Evolutionary conservation across 2,888 invertebrate genomes (phyloP).

Genomic region (Arctia plantaginis): DNA sequence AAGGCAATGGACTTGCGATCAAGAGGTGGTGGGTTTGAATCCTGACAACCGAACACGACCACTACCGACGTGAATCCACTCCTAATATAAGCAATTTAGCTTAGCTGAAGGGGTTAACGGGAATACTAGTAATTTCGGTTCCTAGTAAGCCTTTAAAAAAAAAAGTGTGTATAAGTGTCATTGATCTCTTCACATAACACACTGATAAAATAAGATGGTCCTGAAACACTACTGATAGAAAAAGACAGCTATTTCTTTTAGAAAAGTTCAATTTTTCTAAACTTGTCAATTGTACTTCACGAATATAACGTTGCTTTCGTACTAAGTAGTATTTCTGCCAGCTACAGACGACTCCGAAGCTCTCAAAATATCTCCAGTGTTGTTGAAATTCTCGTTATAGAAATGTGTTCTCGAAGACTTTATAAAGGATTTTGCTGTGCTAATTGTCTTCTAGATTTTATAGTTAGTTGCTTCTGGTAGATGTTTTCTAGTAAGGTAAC

Average conservation of each 20-base stretch:
- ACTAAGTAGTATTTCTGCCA: not conserved
- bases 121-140: too few species aligned
- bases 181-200: not conserved
- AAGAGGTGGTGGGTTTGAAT: too few species aligned
- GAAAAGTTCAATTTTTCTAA: not conserved
- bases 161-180: too few species aligned
- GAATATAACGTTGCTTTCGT: not conserved
- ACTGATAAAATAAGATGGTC: not conserved
- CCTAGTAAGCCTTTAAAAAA: too few species aligned
- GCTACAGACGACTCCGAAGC: slow-evolving; percentile 22
- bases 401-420: not conserved
- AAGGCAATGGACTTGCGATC: too few species aligned
- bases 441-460: slow-evolving; percentile 15
- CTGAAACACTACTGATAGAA: not conserved
- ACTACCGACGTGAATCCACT: too few species aligned
- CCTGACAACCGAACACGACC: too few species aligned
- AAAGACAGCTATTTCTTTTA: not conserved
- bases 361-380: slow-evolving; percentile 28
- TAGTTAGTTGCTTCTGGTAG: not conserved
- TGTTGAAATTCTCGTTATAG: slow-evolving; percentile 42
- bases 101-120: too few species aligned
- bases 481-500: not conserved
- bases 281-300: not conserved
- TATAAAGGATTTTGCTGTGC: slow-evolving; percentile 14
- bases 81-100: too few species aligned